phyloP scores from a whole-genome alignment of 2,797 vertebrate genomes.

The Vipera ursinii region DNA sequence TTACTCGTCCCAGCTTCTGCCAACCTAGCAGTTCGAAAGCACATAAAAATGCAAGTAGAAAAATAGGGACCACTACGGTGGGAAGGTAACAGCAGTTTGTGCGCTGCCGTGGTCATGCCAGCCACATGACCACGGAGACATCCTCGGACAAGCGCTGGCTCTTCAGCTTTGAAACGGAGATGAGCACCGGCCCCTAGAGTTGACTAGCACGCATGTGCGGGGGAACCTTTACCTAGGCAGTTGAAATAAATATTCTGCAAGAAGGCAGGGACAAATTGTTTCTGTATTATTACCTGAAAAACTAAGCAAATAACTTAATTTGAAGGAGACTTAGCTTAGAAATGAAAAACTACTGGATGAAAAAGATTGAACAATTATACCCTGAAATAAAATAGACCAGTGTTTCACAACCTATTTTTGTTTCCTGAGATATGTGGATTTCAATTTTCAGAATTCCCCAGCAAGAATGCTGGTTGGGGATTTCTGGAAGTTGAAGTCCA shows the following conservation, averaged over 20 bases:
- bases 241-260: neutral
- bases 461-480: neutral
- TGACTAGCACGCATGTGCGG: too few species aligned
- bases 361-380: neutral
- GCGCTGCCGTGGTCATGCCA: too few species aligned
- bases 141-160: too few species aligned
- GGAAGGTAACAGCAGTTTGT: too few species aligned
- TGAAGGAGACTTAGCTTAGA: neutral
- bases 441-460: neutral
- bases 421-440: neutral
- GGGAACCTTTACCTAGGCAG: neutral
- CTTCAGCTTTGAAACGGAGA: too few species aligned
- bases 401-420: neutral
- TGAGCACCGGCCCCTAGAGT: too few species aligned
- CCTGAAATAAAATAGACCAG: neutral
- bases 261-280: neutral
- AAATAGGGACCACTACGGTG: too few species aligned
- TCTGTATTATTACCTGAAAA: neutral
- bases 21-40: too few species aligned
- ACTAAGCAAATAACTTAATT: neutral
- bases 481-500: neutral
- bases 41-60: too few species aligned
- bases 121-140: too few species aligned
- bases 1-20: too few species aligned
- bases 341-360: neutral